A percentile compares a stretch with the other conserved stretches of the same genome.
Conservation (phyloP, 2,113 vertebrate genomes). For the Planiliza haematocheilus region DNA sequence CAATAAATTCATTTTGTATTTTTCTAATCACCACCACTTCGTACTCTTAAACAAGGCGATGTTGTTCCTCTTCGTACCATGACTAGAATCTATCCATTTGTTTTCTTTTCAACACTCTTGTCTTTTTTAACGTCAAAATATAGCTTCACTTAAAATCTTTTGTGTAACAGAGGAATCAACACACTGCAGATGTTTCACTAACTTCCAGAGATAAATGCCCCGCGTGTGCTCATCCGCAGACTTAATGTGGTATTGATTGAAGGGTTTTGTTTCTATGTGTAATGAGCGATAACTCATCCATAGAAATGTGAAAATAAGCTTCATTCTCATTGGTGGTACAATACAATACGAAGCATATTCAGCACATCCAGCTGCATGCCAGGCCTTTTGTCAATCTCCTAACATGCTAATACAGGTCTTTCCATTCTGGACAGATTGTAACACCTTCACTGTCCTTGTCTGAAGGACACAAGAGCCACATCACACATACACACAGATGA, state of each 20-base stretch:
- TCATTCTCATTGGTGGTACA: background rate
- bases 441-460: constrained; percentile 66
- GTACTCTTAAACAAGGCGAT: background rate
- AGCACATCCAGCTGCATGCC: constrained; percentile 2
- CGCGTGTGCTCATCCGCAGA: background rate
- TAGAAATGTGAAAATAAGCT: constrained; percentile 25
- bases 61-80: background rate
- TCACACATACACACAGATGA: constrained; percentile 32
- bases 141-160: too few species aligned
- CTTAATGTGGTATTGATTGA: background rate
- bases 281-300: constrained; percentile 3
- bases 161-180: too few species aligned
- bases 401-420: background rate
- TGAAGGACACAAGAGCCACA: constrained; percentile 63
- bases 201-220: too few species aligned
- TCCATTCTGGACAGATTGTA: constrained; percentile 37
- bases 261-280: constrained; percentile 7
- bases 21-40: background rate
- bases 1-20: background rate
- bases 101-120: too few species aligned
- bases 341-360: constrained; percentile 19
- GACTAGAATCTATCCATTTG: too few species aligned
- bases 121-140: too few species aligned
- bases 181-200: too few species aligned
- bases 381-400: constrained; percentile 1